phyloP scores from a whole-genome alignment of 1,140 invertebrate genomes.

The Samia ricini region DNA sequence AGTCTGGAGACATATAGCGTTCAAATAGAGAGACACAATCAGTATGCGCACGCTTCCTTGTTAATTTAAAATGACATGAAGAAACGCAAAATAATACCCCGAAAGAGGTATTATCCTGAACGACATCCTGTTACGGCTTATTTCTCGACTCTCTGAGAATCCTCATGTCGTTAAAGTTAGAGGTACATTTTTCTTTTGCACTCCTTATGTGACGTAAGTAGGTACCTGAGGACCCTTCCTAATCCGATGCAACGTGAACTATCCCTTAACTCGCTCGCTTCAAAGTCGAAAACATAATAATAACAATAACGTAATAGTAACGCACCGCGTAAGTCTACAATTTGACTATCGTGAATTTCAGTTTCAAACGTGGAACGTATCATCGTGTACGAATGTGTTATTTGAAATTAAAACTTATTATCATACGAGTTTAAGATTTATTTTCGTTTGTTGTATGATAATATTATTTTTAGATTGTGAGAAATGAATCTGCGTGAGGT shows the following conservation, averaged over 20 bases:
- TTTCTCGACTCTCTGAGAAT: constrained; percentile 69
- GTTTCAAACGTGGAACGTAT: constrained; percentile 53
- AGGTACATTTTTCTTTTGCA: constrained; percentile 77
- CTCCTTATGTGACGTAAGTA: constrained; percentile 62
- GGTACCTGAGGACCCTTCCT: constrained; percentile 63
- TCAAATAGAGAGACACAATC: no score
- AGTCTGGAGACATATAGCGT: no score
- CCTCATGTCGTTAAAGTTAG: constrained; percentile 75
- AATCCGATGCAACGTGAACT: constrained; percentile 60
- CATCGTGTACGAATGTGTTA: constrained; percentile 32
- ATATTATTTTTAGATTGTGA: constrained; percentile 48
- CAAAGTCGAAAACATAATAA: constrained; percentile 74
- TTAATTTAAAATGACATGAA: constrained; percentile 21
- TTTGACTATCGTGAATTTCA: constrained; percentile 76
- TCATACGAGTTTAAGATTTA: constrained; percentile 38
- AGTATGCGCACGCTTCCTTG: background rate
- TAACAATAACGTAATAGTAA: constrained; percentile 73
- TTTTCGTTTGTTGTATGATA: constrained; percentile 46
- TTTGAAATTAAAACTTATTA: constrained; percentile 45
- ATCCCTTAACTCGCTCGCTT: constrained; percentile 59
- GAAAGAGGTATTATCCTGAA: constrained; percentile 70
- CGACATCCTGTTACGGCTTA: constrained; percentile 74
- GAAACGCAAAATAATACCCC: constrained; percentile 58
- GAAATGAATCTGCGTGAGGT: constrained; percentile 77
- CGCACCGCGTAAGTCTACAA: constrained; percentile 73